Evolutionary conservation across 2,888 invertebrate species (phyloP), one percentile per base, ranked within the genome.

Genomic region (Melieria crassipennis): DNA sequence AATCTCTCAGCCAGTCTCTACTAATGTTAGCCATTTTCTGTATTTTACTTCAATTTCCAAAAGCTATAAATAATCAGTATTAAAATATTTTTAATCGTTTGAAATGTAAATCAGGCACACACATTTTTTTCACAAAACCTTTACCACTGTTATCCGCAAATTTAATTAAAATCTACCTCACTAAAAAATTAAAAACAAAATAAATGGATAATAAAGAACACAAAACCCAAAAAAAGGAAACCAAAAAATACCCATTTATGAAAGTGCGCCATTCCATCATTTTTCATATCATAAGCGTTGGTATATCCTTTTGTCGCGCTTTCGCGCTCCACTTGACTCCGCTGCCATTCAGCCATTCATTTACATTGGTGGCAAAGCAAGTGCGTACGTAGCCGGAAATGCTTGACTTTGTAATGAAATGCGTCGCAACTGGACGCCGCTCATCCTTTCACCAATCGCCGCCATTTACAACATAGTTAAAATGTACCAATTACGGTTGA

Each of bases 321-420:
- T n/a, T 13, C 52, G 13, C 52, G 11, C 13, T 11, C 6, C 52
- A 7, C n/a, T 52, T 11, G 52, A 52, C 13, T n/a, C 52, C 11
- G 11, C 5, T 1, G n/a, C 52, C 52, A 6, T 7, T 52, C 13
- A 52, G 13, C 52, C 13, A 11, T 5, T 7, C 11, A n/a, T 13
- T 11, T 52, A 7, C 6, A n/a, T 52, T 13, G 13, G 5, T 52
- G 3, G 10, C 61, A 61, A 61, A 61, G 11, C 9, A 61, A 61
- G 61, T 43, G 45, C 61, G 61, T 43, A 43, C 45, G 61, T 13
- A 61, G 61, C 45, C 61, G 45, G 45, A 61, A 61, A 61, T 42
- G 61, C 61, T 61, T 61, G 43, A 43, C 61, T 61, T 61, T 61
- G 42, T 42, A 61, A 61, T 61, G 61, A 42, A 30, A 30, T 30